A percentile compares a stretch with the other conserved stretches of the same genome.
Conservation (phyloP, 2,888 invertebrate species). For the Leptopilina myrica region DNA sequence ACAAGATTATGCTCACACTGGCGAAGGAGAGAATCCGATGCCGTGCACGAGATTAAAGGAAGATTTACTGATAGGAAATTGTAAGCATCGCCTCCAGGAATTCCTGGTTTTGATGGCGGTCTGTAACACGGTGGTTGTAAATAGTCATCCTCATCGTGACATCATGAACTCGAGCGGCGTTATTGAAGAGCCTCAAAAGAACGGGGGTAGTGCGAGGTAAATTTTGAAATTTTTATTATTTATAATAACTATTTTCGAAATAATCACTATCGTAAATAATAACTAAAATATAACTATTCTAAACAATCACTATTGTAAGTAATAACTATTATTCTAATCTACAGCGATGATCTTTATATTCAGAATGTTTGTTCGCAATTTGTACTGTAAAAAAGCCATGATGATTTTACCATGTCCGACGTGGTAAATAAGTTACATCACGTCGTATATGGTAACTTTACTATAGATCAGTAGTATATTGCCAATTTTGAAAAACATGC, state of each 20-base stretch:
- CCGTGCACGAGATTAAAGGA: conserved; percentile 77
- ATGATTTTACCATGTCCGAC: too few relatives aligned
- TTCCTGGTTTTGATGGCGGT: conserved; percentile 94
- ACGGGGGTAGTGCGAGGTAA: conserved; percentile 65
- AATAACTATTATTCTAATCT: too few relatives aligned
- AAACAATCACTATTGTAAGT: too few relatives aligned
- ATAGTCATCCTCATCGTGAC: conserved; percentile 88
- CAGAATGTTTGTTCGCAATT: too few relatives aligned
- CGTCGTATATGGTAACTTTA: too few relatives aligned
- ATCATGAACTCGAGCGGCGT: conserved; percentile 85
- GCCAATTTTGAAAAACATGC: too few relatives aligned
- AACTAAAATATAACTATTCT: too few relatives aligned
- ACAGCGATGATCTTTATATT: too few relatives aligned
- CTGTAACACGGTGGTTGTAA: conserved; percentile 98
- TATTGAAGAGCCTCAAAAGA: conserved; percentile 77
- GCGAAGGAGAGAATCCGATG: conserved; percentile 82
- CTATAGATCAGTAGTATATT: too few relatives aligned
- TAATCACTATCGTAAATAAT: too few relatives aligned
- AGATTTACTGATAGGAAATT: conserved; percentile 80
- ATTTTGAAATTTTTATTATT: conserved; percentile 31
- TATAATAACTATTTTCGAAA: neutral
- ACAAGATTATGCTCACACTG: conserved; percentile 91
- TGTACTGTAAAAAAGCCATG: too few relatives aligned
- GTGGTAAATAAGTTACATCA: too few relatives aligned
- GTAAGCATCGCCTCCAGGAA: conserved; percentile 85